Conservation (phyloP, 2,888 invertebrate genomes). For the Molorchus minor region DNA sequence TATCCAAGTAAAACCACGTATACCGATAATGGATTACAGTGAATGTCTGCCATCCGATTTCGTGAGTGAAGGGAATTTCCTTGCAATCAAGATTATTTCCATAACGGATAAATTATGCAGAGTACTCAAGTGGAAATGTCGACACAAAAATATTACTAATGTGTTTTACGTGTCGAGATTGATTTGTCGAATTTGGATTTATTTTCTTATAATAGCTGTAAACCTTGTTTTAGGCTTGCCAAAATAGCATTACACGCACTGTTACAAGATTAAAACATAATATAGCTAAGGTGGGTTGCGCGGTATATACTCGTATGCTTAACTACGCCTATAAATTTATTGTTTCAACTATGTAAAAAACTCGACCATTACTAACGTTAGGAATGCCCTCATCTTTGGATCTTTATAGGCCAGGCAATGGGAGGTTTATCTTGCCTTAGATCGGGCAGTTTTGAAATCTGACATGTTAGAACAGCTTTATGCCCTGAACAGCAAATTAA, state of each 20-base stretch:
- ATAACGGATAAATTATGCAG: constrained; percentile 3
- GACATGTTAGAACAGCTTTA: too few species aligned
- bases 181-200: background rate
- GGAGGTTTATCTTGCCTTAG: too few species aligned
- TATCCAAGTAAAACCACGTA: background rate
- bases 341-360: too few species aligned
- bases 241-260: constrained; percentile 10
- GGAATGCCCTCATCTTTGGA: too few species aligned
- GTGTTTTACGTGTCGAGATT: constrained; percentile 1
- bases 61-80: background rate
- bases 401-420: too few species aligned
- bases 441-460: too few species aligned
- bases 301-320: too few species aligned
- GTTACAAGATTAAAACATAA: constrained; percentile 1
- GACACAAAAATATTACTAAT: background rate
- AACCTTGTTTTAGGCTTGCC: background rate
- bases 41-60: background rate
- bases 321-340: too few species aligned
- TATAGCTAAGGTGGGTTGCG: too few species aligned
- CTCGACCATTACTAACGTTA: too few species aligned
- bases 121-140: constrained; percentile 4
- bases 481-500: too few species aligned
- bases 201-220: constrained; percentile 2
- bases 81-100: background rate
- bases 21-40: background rate